These are phyloP conservation scores for Corythornis cristatus DNA, from an alignment of 2,113 vertebrate genomes.

Conservation along the genomic window DNA sequence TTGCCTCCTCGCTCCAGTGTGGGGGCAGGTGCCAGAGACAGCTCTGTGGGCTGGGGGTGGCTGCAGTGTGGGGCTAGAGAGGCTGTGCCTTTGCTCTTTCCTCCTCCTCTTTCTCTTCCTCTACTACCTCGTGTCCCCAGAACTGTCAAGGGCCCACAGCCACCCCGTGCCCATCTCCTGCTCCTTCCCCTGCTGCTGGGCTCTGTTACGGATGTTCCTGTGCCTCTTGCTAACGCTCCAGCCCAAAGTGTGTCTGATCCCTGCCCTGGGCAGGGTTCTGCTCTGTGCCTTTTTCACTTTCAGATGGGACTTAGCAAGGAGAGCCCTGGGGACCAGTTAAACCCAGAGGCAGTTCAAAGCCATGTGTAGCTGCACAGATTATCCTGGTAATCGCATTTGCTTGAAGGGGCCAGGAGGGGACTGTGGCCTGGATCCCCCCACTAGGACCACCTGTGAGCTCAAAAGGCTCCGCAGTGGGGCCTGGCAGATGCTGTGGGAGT, in stretches of 20 bases:
- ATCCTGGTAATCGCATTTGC: neutral
- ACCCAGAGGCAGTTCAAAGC: neutral
- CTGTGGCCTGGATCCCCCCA: neutral
- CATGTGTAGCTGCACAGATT: neutral
- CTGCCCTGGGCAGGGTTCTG: neutral
- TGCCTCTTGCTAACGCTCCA: neutral
- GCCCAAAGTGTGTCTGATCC: neutral
- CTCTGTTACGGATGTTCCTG: neutral
- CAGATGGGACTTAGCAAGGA: neutral
- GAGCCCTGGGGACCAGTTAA: neutral
- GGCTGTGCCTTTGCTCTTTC: rapidly evolving
- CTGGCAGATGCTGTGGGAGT: rapidly evolving
- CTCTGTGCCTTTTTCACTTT: neutral
- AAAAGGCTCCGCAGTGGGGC: rapidly evolving
- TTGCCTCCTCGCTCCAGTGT: rapidly evolving
- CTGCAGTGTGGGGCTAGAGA: neutral
- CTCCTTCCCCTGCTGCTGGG: neutral
- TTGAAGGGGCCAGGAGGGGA: neutral
- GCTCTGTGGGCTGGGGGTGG: neutral
- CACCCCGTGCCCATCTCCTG: neutral
- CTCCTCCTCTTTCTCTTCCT: neutral
- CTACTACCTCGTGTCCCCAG: neutral
- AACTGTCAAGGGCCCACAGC: neutral
- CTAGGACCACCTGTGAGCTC: neutral
- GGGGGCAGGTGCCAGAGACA: neutral